A percentile compares a stretch with the other conserved stretches of the same genome.
phyloP scores from a whole-genome alignment of 2,888 invertebrate genomes.

The Eremobia ochroleuca region DNA sequence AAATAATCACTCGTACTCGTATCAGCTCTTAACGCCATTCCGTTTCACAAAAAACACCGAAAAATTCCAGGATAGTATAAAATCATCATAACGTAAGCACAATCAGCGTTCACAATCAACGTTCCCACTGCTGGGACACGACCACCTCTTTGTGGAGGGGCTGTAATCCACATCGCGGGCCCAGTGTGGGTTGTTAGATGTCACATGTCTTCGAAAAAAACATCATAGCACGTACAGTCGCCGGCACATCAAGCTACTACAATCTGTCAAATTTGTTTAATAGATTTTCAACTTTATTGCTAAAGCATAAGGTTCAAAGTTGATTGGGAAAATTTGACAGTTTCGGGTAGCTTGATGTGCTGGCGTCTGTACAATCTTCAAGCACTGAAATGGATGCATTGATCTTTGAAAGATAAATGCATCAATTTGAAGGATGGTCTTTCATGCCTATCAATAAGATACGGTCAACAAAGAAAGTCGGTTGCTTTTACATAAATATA shows the following conservation, averaged over 20 bases:
- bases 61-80: not conserved
- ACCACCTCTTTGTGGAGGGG: not conserved
- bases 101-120: not conserved
- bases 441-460: not conserved
- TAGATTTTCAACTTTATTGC: too few relatives aligned
- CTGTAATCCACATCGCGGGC: not conserved
- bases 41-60: not conserved
- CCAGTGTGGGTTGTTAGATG: not conserved
- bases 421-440: not conserved
- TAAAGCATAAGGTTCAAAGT: too few relatives aligned
- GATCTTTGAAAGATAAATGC: not conserved
- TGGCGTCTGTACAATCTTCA: not conserved
- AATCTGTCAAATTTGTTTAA: too few relatives aligned
- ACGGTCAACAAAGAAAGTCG: not conserved
- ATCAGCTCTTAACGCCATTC: conserved; percentile 1
- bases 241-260: too few relatives aligned
- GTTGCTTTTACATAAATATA: not conserved
- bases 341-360: too few relatives aligned
- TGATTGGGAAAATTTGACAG: too few relatives aligned
- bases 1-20: conserved; percentile 10
- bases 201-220: not conserved
- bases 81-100: not conserved
- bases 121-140: not conserved
- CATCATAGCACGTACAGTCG: not conserved
- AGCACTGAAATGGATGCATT: not conserved